Base-by-base conservation (phyloP, 2,888 invertebrate species). In the Andrena flavipes region DNA sequence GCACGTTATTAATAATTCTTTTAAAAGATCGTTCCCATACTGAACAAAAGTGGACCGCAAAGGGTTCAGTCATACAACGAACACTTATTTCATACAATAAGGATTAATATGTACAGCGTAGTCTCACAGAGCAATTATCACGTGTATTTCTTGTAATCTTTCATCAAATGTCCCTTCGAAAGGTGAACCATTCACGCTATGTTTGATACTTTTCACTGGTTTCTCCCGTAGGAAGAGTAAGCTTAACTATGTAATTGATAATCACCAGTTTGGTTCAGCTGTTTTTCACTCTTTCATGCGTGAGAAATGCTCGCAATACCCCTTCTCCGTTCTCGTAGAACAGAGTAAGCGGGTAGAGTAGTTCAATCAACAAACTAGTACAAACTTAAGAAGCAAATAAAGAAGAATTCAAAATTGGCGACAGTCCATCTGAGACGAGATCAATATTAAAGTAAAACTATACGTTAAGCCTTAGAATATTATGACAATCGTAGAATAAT, bases 51-150 rank as follows among this genome's bases (percentile, higher is more conserved):
- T 33, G 62, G 63, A 72, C 82, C 82, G 72, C 63, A 81, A 76
- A 82, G 76, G 67, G 76, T 82, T 80, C 48, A 68, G 63, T 49
- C 56, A 29, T 60, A 54, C 26, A 65, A 74, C 56, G 56, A 76
- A 54, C 69, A 33, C 20, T 13, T 49, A 69, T 64, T n/a, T 29
- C 29, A 71, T 84, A 76, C 64, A 69, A 68, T 35, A 69, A 35
- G 23, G 74, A 49, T 54, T 49, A 68, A 76, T 77, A 54, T 76
- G 2, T 86, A 78, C 67, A 81, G 16, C 10, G 20, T 35, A 68
- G 29, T 62, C 56, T 85, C 80, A 87, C 69, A 85, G 76, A 84
- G 63, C 68, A 63, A 26, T 70, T 33, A 48, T 60, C 67, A 64
- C 30, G 63, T 67, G 29, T 64, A 48, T 77, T 69, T 62, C 68